A percentile compares a stretch with the other conserved stretches of the same genome.
Conservation (phyloP, 2,113 vertebrate species). For the Perognathus longimembris region DNA sequence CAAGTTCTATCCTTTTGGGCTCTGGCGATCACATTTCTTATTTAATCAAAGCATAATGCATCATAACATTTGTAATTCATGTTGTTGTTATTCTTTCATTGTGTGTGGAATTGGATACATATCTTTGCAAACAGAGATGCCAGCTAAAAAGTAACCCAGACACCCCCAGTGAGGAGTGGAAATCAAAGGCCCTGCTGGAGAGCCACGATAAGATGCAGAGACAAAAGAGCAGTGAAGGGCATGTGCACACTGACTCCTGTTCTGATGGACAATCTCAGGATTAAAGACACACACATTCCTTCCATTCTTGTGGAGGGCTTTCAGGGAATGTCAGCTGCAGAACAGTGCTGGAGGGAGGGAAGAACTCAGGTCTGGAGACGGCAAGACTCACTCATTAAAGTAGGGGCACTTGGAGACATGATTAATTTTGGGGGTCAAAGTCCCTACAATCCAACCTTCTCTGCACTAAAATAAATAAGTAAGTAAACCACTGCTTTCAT, state of each 20-base stretch:
- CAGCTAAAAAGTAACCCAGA: slow-evolving; percentile 37
- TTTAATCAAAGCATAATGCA: slow-evolving; percentile 88
- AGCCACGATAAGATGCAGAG: slow-evolving; percentile 62
- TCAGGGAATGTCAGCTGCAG: neutral
- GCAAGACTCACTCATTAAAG: neutral
- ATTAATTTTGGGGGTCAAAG: neutral
- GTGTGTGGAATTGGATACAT: slow-evolving; percentile 76
- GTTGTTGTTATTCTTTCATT: slow-evolving; percentile 76
- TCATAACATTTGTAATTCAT: slow-evolving; percentile 85
- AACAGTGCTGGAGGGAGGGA: neutral
- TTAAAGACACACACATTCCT: slow-evolving; percentile 15
- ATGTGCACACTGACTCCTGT: slow-evolving; percentile 4
- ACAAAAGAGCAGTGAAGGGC: slow-evolving; percentile 78
- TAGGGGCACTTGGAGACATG: neutral
- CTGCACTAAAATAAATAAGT: neutral
- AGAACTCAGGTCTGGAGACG: neutral
- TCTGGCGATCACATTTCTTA: slow-evolving; percentile 79
- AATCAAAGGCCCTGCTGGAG: slow-evolving; percentile 67
- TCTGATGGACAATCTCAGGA: slow-evolving; percentile 34
- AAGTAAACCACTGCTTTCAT: neutral
- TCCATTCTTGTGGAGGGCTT: slow-evolving; percentile 17
- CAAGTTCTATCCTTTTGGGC: slow-evolving; percentile 80
- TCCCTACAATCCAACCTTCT: neutral
- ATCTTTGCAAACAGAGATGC: slow-evolving; percentile 78
- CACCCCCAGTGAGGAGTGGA: slow-evolving; percentile 50